phyloP scores from a whole-genome alignment of 92 coral and sea anemone genomes.

The Blastomussa wellsi region DNA sequence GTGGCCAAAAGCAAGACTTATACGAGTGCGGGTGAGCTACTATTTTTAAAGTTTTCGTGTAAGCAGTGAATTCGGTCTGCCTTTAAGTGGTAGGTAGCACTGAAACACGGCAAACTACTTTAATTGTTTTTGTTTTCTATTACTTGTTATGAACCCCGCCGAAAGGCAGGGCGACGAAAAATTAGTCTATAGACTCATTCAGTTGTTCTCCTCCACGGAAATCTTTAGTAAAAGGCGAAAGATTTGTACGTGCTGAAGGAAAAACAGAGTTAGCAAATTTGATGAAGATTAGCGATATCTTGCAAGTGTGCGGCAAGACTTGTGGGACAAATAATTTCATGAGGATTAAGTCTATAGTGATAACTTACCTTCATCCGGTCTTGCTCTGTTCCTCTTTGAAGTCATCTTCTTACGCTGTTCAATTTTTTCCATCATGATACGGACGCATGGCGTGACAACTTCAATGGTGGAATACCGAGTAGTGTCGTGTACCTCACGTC shows the following conservation, averaged over 20 bases:
- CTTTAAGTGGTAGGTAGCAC: no score
- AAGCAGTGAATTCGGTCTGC: no score
- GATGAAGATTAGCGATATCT: no score
- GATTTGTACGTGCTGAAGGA: conserved; percentile 61
- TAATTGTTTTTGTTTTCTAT: no score
- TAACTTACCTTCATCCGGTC: conserved; percentile 8
- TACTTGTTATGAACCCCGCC: no score
- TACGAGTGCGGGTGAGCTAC: no score
- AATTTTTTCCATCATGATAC: conserved; percentile 90
- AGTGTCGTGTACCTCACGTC: conserved; percentile 80
- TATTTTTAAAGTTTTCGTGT: no score
- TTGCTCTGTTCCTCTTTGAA: conserved; percentile 29
- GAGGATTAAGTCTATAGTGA: no score
- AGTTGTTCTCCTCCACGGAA: conserved; percentile 79
- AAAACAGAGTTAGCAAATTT: conserved; percentile 52
- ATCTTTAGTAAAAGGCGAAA: conserved; percentile 87
- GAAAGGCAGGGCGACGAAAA: conserved; percentile 84
- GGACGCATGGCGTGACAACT: conserved; percentile 86
- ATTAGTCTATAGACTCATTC: conserved; percentile 82
- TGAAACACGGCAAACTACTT: no score
- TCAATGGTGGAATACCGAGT: conserved; percentile 81
- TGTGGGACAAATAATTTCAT: no score
- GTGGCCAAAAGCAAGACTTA: no score
- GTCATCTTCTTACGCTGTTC: conserved; percentile 17
- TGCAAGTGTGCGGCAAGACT: no score